Percentiles rank a stretch among this genome's conserved stretches.
Conservation (phyloP, 2,113 vertebrate species). For the Clarias gariepinus region DNA sequence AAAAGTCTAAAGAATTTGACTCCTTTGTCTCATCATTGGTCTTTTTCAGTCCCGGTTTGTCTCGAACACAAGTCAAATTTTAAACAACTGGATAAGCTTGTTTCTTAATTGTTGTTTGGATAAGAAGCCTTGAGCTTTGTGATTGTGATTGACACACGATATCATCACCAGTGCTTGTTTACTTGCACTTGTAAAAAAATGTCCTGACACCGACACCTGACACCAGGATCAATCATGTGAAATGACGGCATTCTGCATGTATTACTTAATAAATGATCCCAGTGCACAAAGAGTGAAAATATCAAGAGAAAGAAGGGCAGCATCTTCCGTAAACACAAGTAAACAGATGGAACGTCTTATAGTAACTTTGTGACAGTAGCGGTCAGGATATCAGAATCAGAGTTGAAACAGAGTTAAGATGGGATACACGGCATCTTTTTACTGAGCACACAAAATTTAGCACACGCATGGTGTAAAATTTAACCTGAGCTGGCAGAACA, state of each 20-base stretch:
- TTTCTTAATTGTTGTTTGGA: neutral
- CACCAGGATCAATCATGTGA: neutral
- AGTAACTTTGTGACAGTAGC: no score
- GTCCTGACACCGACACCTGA: neutral
- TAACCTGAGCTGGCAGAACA: neutral
- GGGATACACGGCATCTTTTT: no score
- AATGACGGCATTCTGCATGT: neutral
- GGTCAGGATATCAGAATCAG: no score
- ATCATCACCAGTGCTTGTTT: neutral
- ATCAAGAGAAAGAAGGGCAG: neutral
- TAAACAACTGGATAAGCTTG: neutral
- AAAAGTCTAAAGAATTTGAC: no score
- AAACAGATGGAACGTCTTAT: no score
- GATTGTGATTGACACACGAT: neutral
- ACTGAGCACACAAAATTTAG: no score
- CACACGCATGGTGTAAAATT: neutral
- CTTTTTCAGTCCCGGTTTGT: no score
- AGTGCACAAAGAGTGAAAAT: neutral
- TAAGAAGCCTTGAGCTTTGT: neutral
- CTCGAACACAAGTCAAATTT: no score
- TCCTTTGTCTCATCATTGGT: no score
- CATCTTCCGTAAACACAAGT: neutral
- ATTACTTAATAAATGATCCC: neutral
- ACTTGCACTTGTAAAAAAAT: no score
- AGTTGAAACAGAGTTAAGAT: no score